phyloP scores from a whole-genome alignment of 2,888 invertebrate species.

The Empis stercorea region DNA sequence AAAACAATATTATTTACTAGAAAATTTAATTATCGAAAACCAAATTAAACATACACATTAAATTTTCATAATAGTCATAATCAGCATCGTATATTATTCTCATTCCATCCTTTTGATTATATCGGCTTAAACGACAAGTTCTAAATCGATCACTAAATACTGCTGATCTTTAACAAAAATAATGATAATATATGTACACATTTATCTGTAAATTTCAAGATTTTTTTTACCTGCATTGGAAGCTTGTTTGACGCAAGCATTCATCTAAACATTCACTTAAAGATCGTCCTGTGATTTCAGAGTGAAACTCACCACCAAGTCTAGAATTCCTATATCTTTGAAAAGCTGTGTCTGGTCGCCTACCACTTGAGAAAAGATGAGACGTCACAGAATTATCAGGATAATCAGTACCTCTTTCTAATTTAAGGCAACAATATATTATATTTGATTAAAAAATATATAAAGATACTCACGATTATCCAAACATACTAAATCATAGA shows the following conservation, averaged over 20 bases:
- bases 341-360: conserved; percentile 79
- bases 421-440: conserved; percentile 22
- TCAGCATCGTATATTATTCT: conserved; percentile 80
- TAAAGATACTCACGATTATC: conserved; percentile 66
- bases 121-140: conserved; percentile 72
- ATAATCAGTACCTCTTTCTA: conserved; percentile 79
- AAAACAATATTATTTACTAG: conserved; percentile 1
- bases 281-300: conserved; percentile 76
- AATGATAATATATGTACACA: background rate
- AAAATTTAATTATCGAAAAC: background rate
- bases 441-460: background rate
- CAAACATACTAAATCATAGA: conserved; percentile 78
- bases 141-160: conserved; percentile 78
- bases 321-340: conserved; percentile 68
- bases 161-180: conserved; percentile 47
- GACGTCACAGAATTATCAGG: conserved; percentile 77
- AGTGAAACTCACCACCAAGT: conserved; percentile 77
- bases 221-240: conserved; percentile 50
- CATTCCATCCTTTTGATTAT: conserved; percentile 78
- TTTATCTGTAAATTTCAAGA: background rate
- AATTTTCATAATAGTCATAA: conserved; percentile 85
- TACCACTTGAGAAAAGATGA: conserved; percentile 68
- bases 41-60: conserved; percentile 62
- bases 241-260: conserved; percentile 76
- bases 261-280: conserved; percentile 84